These are phyloP conservation scores for Drosophila mimetica DNA, from an alignment of 2,888 invertebrate genomes.

Conservation along the genomic window DNA sequence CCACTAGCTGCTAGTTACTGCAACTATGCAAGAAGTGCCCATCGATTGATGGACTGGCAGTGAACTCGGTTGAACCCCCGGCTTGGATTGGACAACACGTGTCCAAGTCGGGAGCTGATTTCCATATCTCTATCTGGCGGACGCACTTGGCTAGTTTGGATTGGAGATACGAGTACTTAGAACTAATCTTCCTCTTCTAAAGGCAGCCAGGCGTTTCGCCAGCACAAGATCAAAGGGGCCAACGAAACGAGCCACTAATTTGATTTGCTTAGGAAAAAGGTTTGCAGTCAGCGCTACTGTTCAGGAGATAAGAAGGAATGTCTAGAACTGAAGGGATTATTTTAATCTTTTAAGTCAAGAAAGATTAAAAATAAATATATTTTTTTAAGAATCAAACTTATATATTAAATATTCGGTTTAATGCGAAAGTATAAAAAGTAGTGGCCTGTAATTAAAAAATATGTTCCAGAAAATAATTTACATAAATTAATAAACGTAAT, in stretches of 20 bases:
- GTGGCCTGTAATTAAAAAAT: too few relatives aligned
- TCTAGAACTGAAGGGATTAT: background rate
- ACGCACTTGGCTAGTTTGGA: constrained; percentile 55
- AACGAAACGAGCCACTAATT: constrained; percentile 32
- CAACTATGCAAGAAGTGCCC: constrained; percentile 45
- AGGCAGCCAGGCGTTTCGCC: constrained; percentile 31
- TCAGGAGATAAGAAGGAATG: background rate
- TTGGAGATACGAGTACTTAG: constrained; percentile 23
- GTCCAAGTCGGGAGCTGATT: constrained; percentile 57
- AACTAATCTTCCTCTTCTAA: constrained; percentile 25
- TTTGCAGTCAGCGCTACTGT: background rate
- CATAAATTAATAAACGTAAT: too few relatives aligned
- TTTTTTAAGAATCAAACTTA: too few relatives aligned
- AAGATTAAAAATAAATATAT: too few relatives aligned
- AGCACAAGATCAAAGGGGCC: constrained; percentile 23
- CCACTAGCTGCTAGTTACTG: constrained; percentile 19
- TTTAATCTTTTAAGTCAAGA: too few relatives aligned
- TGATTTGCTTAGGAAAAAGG: constrained; percentile 13
- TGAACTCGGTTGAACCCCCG: constrained; percentile 69
- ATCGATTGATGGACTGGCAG: constrained; percentile 64
- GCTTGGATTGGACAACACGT: constrained; percentile 52
- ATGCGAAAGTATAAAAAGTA: too few relatives aligned
- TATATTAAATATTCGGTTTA: too few relatives aligned
- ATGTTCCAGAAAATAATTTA: too few relatives aligned
- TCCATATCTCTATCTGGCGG: constrained; percentile 64